These are phyloP conservation scores for Lethrus apterus DNA, from an alignment of 1,140 invertebrate species.

Conservation along the genomic window DNA sequence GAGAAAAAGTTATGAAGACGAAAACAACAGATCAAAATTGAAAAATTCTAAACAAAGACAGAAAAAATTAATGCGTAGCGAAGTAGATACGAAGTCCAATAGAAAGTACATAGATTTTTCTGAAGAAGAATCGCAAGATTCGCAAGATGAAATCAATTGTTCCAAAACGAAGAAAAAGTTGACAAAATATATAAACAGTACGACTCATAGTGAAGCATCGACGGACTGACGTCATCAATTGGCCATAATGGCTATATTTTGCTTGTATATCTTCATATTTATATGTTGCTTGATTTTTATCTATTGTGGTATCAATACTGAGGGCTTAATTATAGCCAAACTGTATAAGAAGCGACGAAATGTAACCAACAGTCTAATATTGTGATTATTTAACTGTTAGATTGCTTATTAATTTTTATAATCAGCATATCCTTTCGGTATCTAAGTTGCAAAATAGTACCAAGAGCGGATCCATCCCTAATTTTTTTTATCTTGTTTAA, in stretches of 20 bases:
- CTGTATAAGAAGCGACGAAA: conserved; percentile 28
- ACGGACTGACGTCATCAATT: conserved; percentile 52
- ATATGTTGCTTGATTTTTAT: conserved; percentile 48
- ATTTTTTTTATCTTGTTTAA: too few species aligned
- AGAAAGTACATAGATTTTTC: conserved; percentile 24
- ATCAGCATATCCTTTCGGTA: too few species aligned
- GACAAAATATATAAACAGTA: conserved; percentile 24
- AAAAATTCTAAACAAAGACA: conserved; percentile 22
- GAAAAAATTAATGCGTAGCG: conserved; percentile 28
- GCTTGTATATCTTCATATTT: conserved; percentile 51
- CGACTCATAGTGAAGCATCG: conserved; percentile 28
- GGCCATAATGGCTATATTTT: conserved; percentile 49
- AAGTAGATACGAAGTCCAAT: conserved; percentile 25
- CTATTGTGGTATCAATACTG: conserved; percentile 47
- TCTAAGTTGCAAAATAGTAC: too few species aligned
- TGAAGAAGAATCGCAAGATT: conserved; percentile 28
- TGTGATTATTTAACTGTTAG: too few species aligned
- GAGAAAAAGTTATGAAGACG: conserved; percentile 5
- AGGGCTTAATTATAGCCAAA: conserved; percentile 42
- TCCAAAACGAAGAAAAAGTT: conserved; percentile 18
- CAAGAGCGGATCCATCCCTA: too few species aligned
- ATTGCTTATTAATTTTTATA: too few species aligned
- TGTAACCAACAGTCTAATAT: too few species aligned
- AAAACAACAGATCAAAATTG: background rate
- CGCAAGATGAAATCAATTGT: conserved; percentile 28